phyloP scores from a whole-genome alignment of 2,113 vertebrate species.

The Pseudonaja textilis region DNA sequence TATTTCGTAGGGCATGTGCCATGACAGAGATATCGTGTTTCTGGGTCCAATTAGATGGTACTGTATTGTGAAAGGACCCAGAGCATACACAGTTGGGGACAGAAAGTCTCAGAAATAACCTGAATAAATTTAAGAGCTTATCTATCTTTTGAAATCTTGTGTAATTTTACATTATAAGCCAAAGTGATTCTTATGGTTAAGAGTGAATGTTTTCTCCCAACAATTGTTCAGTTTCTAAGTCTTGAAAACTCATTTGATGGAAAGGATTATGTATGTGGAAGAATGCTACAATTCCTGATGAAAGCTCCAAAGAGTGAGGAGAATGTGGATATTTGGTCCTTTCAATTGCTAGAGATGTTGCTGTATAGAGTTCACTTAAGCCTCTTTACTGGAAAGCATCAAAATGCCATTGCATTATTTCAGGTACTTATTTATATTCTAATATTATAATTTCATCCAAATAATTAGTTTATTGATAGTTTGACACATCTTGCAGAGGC shows the following conservation, averaged over 20 bases:
- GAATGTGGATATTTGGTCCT: slow-evolving; percentile 75
- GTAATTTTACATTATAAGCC: neutral
- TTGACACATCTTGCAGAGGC: neutral
- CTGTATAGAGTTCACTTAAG: slow-evolving; percentile 87
- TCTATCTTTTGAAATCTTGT: neutral
- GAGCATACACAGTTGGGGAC: neutral
- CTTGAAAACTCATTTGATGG: slow-evolving; percentile 91
- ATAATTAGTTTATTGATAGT: neutral
- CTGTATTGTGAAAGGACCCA: neutral
- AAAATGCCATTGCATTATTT: slow-evolving; percentile 81
- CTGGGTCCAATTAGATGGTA: neutral
- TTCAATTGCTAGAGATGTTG: slow-evolving; percentile 89
- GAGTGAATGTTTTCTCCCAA: slow-evolving; percentile 10
- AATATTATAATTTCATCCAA: neutral
- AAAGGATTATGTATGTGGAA: slow-evolving; percentile 88
- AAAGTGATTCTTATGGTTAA: neutral
- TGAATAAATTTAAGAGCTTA: neutral
- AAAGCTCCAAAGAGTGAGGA: slow-evolving; percentile 51
- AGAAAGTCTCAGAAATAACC: neutral
- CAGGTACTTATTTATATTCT: slow-evolving; percentile 73
- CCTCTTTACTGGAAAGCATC: slow-evolving; percentile 84
- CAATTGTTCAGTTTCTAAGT: slow-evolving; percentile 79
- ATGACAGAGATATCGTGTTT: neutral
- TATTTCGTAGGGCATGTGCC: neutral
- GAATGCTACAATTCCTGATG: slow-evolving; percentile 82